Conservation (phyloP, 2,113 vertebrate species). For the Laticauda colubrina region DNA sequence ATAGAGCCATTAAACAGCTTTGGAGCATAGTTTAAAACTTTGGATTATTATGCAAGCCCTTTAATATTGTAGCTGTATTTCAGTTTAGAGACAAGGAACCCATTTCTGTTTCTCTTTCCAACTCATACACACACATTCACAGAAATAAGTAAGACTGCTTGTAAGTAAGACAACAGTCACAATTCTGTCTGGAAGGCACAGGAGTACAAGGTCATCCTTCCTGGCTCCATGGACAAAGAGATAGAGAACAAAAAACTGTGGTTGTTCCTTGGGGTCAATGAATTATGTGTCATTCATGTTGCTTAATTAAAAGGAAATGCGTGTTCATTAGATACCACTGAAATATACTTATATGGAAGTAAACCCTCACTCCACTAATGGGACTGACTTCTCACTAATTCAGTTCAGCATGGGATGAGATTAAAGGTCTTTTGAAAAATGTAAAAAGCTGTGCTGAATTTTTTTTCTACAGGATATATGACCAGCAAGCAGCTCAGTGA, state of each 20-base stretch:
- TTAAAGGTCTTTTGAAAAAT: not conserved
- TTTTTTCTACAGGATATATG: not conserved
- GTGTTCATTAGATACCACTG: not conserved
- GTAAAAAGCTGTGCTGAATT: not conserved
- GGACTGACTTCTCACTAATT: not conserved
- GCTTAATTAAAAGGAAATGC: not conserved
- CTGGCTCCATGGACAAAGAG: not conserved
- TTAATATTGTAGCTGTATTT: not conserved
- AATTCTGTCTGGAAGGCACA: not conserved
- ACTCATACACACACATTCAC: not conserved
- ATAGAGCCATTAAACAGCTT: not conserved
- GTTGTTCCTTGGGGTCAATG: not conserved
- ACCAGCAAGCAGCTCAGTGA: not conserved
- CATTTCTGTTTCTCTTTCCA: not conserved
- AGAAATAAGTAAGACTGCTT: not conserved
- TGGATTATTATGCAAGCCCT: not conserved
- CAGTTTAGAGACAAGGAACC: not conserved
- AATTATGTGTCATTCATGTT: not conserved
- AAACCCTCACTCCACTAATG: not conserved
- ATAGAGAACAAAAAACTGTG: not conserved
- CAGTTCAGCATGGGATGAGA: not conserved
- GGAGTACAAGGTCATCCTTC: not conserved
- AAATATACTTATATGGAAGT: not conserved
- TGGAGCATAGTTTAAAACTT: not conserved
- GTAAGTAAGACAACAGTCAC: not conserved